phyloP scores from a whole-genome alignment of 2,888 invertebrate genomes.

The Reticulitermes lucifugus region DNA sequence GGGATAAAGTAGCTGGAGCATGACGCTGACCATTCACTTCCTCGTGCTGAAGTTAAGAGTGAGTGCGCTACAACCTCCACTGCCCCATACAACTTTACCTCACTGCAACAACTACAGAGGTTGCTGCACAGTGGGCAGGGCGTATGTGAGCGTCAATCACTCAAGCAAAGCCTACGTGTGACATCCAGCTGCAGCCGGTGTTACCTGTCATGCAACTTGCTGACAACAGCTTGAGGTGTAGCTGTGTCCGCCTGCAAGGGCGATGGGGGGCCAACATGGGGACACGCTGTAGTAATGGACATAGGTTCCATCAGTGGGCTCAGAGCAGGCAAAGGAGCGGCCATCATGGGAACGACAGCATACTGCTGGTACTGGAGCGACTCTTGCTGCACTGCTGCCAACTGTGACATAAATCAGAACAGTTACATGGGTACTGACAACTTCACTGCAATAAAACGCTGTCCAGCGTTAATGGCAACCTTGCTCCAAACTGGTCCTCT shows the following conservation, averaged over 20 bases:
- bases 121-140: too few species aligned
- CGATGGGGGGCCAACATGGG: background rate
- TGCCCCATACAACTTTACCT: too few species aligned
- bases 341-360: slow-evolving; percentile 40
- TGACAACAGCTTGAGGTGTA: slow-evolving; percentile 59
- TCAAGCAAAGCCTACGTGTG: background rate
- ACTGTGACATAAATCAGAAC: slow-evolving; percentile 56
- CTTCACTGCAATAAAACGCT: background rate
- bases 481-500: too few species aligned
- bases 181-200: background rate
- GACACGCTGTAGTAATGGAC: background rate
- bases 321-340: slow-evolving; percentile 56
- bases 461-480: background rate
- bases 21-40: too few species aligned
- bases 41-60: too few species aligned
- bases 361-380: slow-evolving; percentile 62
- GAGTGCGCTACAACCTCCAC: too few species aligned
- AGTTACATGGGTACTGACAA: background rate
- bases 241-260: slow-evolving; percentile 6
- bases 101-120: too few species aligned
- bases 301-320: slow-evolving; percentile 58
- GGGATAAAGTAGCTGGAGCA: too few species aligned
- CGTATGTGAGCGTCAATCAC: background rate
- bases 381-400: slow-evolving; percentile 66
- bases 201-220: slow-evolving; percentile 62